phyloP scores from a whole-genome alignment of 2,113 vertebrate genomes.

The Otolemur garnettii region DNA sequence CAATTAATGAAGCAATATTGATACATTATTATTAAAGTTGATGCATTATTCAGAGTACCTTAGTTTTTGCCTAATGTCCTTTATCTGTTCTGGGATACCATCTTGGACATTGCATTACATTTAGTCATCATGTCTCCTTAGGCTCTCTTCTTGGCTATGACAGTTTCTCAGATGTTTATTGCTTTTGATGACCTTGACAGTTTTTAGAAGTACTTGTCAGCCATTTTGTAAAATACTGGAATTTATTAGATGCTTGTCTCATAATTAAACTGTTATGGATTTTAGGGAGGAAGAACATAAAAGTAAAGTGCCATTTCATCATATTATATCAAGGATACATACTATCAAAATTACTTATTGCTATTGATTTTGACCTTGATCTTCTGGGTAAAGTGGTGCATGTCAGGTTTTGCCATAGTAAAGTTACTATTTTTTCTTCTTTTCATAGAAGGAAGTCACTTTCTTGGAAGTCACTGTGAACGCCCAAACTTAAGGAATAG shows the following conservation, averaged over 20 bases:
- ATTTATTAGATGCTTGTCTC: slow-evolving; percentile 6
- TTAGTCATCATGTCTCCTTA: background rate
- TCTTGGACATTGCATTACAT: background rate
- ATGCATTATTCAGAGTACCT: slow-evolving; percentile 35
- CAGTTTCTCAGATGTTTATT: background rate
- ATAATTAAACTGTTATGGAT: slow-evolving; percentile 34
- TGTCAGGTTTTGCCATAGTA: background rate
- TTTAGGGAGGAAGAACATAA: background rate
- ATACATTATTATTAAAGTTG: background rate
- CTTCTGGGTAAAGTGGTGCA: background rate
- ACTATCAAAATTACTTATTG: background rate
- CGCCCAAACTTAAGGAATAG: background rate
- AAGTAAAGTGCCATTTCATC: slow-evolving; percentile 5
- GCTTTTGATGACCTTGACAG: slow-evolving; percentile 50
- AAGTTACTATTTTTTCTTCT: background rate
- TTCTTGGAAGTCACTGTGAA: no score
- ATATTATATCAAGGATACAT: background rate
- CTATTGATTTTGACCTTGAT: background rate
- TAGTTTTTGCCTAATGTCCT: slow-evolving; percentile 55
- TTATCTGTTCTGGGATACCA: slow-evolving; percentile 34
- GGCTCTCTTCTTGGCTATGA: background rate
- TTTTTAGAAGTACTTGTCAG: slow-evolving; percentile 19
- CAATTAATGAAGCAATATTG: background rate
- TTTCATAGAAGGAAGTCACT: no score
- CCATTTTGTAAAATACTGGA: slow-evolving; percentile 47